Evolutionary conservation across 2,113 vertebrate species (phyloP), one percentile per base, ranked within the genome.

Genomic region (Corythornis cristatus): DNA sequence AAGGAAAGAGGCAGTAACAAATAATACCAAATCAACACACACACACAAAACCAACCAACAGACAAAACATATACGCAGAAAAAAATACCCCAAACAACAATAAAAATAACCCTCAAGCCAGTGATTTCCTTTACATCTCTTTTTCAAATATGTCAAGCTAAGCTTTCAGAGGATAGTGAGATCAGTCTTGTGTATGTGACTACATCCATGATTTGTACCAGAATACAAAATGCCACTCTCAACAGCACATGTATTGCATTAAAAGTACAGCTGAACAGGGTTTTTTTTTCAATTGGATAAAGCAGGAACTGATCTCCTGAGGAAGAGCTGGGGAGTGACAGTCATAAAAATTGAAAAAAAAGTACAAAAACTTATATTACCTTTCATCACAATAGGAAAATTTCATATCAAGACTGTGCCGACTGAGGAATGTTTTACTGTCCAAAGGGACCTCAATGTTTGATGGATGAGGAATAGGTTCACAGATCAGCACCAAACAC

Each of bases 361-460:
- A 73, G 28, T 22, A 66, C 10, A 45, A 56, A 68, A 68, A 61
- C 6, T 29, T 62, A 1, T 45, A 94, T 97, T 95, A 99, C 99
- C 99, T 99, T 97, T 99, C 99, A 82, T 99, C 99, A 90, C 99
- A 99, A 46, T 99, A 99, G 28, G 99, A 99, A 97, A 99, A 99
- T 91, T 99, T 99, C 99, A 99, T 99, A 97, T 99, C 99, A 73
- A 99, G 98, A 51, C 99, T 99, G 97, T 99, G 99, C 95, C 99
- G 99, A 97, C 99, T 99, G 94, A 99, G 99, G 92, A 99, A 99
- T 12, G 99, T 99, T 97, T 99, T 99, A 89, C 99, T 99, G 97
- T 99, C 99, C 98, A 99, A 97, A 50, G 99, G 99, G 84, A 99
- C 98, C 97, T 99, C 99, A 37, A 99, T 99, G 97, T 99, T 99